Conservation (phyloP, 2,888 invertebrate genomes). For the Spodoptera littoralis region DNA sequence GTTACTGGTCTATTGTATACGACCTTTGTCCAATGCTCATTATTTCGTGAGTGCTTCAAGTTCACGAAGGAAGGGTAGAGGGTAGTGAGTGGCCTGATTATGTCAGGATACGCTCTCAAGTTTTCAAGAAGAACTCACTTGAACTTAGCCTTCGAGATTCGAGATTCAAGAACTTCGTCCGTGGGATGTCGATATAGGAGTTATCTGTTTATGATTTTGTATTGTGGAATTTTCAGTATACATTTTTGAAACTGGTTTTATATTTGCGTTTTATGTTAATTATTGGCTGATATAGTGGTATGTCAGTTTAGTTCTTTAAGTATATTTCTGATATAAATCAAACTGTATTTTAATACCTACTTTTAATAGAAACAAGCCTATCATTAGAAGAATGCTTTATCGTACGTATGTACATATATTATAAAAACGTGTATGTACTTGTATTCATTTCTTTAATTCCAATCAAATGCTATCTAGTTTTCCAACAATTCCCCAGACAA, state of each 20-base stretch:
- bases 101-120: not conserved
- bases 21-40: conserved; percentile 39
- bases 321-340: no score
- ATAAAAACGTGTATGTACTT: conserved; percentile 9
- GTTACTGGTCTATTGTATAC: conserved; percentile 32
- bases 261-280: no score
- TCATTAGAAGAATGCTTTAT: no score
- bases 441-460: conserved; percentile 38
- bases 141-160: not conserved
- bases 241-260: no score
- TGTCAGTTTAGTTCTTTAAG: no score
- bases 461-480: conserved; percentile 4
- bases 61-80: conserved; percentile 10
- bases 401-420: no score
- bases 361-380: no score
- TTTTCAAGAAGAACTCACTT: not conserved
- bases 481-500: conserved; percentile 29
- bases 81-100: conserved; percentile 14
- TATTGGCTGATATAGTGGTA: no score
- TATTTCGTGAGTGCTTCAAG: conserved; percentile 21
- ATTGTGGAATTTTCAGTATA: no score
- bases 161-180: not conserved
- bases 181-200: no score
- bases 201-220: no score
- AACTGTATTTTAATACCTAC: no score